Evolutionary conservation across 2,797 vertebrate genomes (phyloP).

Genomic region (Hirundo rustica): DNA sequence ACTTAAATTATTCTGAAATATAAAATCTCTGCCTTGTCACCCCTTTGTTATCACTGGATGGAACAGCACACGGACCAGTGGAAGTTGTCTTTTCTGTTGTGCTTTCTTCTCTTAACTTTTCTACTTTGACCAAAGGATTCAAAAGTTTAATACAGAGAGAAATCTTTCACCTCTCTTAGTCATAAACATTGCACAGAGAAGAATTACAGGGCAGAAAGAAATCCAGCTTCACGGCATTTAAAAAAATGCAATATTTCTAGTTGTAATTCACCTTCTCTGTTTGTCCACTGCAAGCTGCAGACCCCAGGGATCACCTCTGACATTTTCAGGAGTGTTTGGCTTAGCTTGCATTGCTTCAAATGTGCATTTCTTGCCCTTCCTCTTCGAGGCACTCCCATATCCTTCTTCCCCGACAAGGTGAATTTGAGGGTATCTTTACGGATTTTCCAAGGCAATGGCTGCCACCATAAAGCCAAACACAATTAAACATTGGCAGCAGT

Average conservation of each 20-base stretch:
- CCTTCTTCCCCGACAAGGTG: background rate
- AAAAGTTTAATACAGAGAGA: fast-evolving
- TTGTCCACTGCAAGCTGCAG: background rate
- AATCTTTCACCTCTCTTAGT: background rate
- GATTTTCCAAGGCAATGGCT: background rate
- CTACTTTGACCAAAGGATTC: background rate
- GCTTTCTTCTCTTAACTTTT: background rate
- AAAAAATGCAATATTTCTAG: background rate
- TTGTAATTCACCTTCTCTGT: background rate
- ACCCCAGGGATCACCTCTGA: background rate
- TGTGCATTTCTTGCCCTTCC: fast-evolving
- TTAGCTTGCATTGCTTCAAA: background rate
- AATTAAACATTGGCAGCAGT: background rate
- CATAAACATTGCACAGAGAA: background rate
- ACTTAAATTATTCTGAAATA: background rate
- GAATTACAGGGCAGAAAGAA: background rate
- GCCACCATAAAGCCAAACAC: background rate
- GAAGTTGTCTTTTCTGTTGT: background rate
- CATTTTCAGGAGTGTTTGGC: background rate
- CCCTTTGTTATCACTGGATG: background rate
- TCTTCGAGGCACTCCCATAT: background rate
- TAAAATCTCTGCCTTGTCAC: background rate
- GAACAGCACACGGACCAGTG: background rate
- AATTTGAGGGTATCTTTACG: background rate
- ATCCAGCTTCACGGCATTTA: background rate